Conservation (phyloP, 1,140 invertebrate species). For the Papilio polyxenes region DNA sequence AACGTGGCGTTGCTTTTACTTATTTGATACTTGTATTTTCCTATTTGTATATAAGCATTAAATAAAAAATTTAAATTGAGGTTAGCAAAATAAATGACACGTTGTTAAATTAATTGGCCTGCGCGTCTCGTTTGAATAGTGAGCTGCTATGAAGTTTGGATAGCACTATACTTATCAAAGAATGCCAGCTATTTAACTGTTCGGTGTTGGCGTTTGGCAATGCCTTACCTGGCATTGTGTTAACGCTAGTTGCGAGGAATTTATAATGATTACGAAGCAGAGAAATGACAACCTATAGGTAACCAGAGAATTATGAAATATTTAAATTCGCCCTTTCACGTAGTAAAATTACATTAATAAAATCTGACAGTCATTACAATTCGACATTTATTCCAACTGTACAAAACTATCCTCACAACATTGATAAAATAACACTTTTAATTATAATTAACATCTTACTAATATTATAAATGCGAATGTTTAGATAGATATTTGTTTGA, state of each 20-base stretch:
- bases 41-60: no score
- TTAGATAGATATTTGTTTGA: no score
- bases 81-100: no score
- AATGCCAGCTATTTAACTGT: constrained; percentile 21
- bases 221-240: constrained; percentile 14
- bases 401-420: no score
- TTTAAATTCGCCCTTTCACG: neutral
- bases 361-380: neutral
- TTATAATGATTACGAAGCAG: neutral
- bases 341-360: neutral
- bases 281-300: constrained; percentile 5
- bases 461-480: no score
- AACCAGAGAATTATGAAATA: neutral
- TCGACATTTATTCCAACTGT: no score
- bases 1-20: no score
- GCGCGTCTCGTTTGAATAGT: neutral
- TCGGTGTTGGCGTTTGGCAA: constrained; percentile 17
- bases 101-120: no score
- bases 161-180: neutral
- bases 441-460: neutral
- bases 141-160: neutral
- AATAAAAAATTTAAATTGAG: no score
- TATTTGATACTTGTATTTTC: no score
- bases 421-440: neutral
- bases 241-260: constrained; percentile 9